Conservation (phyloP, 2,888 invertebrate genomes). For the Tipula vernalis region DNA sequence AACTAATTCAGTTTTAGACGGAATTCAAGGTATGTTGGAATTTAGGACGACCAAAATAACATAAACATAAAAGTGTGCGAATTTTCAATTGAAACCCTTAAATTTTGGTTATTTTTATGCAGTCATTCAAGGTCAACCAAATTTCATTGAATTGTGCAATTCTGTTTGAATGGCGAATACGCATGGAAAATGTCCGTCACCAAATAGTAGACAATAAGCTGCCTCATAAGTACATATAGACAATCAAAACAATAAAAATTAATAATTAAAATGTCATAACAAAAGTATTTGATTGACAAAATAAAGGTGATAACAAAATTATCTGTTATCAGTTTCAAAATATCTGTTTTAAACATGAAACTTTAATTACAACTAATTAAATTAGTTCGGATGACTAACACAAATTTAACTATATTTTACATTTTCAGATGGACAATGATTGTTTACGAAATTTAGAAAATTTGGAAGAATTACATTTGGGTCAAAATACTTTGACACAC, state of each 20-base stretch:
- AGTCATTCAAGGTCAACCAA: too few relatives aligned
- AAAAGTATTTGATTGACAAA: not conserved
- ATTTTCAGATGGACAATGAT: conserved; percentile 27
- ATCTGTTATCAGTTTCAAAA: not conserved
- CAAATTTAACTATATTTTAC: not conserved
- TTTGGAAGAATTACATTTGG: conserved; percentile 40
- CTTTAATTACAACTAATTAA: not conserved
- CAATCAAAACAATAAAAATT: not conserved
- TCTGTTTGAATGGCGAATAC: not conserved
- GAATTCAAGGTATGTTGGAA: too few relatives aligned
- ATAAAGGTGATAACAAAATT: not conserved
- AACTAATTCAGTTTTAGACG: too few relatives aligned
- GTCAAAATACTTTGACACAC: conserved; percentile 40
- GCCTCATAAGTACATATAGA: not conserved
- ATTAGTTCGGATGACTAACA: not conserved
- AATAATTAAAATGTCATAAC: not conserved
- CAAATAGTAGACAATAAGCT: not conserved
- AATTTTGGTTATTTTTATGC: too few relatives aligned
- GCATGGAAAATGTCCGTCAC: not conserved
- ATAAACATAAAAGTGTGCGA: too few relatives aligned
- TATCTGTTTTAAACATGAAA: not conserved
- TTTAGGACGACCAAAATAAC: too few relatives aligned
- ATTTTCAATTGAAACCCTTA: too few relatives aligned
- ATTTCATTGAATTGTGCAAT: not conserved
- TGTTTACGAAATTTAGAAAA: conserved; percentile 37